These are phyloP conservation scores for Ips typographus DNA, from an alignment of 1,140 invertebrate species.

Conservation along the genomic window DNA sequence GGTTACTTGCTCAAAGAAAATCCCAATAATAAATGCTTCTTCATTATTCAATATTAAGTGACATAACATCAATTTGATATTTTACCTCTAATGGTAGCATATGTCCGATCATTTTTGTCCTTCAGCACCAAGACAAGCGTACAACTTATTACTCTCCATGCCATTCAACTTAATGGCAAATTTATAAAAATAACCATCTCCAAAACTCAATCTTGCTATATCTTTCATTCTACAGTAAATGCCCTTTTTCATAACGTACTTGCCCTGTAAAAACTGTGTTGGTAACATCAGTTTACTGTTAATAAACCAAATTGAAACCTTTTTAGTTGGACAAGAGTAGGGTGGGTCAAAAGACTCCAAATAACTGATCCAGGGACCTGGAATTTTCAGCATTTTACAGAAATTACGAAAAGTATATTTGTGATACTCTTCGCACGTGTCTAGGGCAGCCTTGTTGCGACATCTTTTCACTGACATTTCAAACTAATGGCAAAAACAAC, in stretches of 20 bases:
- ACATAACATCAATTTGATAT: too few relatives aligned
- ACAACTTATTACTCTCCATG: not conserved
- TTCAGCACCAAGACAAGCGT: not conserved
- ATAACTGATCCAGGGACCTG: not conserved
- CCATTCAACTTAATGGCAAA: not conserved
- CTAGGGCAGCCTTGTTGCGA: not conserved
- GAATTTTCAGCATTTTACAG: constrained; percentile 4
- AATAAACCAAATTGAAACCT: not conserved
- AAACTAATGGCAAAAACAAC: not conserved
- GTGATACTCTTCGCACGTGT: constrained; percentile 17
- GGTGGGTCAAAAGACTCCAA: not conserved
- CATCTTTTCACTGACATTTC: constrained; percentile 9
- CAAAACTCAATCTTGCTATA: not conserved
- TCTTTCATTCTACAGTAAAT: not conserved
- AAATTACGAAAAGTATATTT: not conserved
- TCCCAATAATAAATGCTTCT: too few relatives aligned
- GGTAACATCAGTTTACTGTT: too few relatives aligned
- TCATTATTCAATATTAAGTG: too few relatives aligned
- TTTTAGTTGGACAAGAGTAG: constrained; percentile 4
- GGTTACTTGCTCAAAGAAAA: too few relatives aligned
- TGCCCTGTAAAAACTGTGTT: not conserved
- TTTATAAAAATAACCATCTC: not conserved
- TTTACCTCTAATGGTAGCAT: too few relatives aligned
- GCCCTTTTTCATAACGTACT: not conserved
- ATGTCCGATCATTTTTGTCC: not conserved